A percentile compares a stretch with the other conserved stretches of the same genome.
These are phyloP conservation scores for Tinea trinotella DNA, from an alignment of 2,888 invertebrate species.

Conservation along the genomic window DNA sequence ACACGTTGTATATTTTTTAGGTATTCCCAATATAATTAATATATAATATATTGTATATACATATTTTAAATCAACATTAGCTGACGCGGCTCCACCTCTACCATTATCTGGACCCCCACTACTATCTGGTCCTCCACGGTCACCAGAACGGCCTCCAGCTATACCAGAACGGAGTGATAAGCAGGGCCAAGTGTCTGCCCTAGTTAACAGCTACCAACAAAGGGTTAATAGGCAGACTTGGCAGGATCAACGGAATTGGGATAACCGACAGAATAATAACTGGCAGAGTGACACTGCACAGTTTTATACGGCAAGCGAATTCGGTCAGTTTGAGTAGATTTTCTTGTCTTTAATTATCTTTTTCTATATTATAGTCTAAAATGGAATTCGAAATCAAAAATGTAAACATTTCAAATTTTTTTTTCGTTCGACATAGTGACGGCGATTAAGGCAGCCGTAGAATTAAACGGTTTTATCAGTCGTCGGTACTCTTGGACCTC, in stretches of 20 bases:
- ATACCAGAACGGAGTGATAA: constrained; percentile 28
- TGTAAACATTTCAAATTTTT: no score
- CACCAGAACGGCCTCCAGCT: constrained; percentile 35
- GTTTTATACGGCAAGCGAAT: constrained; percentile 56
- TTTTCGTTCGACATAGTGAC: no score
- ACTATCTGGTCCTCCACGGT: constrained; percentile 31
- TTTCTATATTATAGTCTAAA: no score
- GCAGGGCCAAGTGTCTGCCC: constrained; percentile 36
- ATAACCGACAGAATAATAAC: constrained; percentile 37
- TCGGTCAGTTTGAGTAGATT: constrained; percentile 45
- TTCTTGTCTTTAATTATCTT: no score
- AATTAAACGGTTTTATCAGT: no score
- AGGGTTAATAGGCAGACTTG: constrained; percentile 37
- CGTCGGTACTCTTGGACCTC: no score
- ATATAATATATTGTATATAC: no score
- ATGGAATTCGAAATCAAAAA: no score
- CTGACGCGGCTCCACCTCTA: constrained; percentile 44
- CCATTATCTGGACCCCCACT: constrained; percentile 40
- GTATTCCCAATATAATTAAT: no score
- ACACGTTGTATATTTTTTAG: no score
- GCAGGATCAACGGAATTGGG: constrained; percentile 33
- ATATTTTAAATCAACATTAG: no score
- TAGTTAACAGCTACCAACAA: constrained; percentile 61
- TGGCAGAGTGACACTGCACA: constrained; percentile 54
- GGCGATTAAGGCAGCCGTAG: no score